phyloP scores from a whole-genome alignment of 2,113 vertebrate genomes.

The Leiothrix lutea region DNA sequence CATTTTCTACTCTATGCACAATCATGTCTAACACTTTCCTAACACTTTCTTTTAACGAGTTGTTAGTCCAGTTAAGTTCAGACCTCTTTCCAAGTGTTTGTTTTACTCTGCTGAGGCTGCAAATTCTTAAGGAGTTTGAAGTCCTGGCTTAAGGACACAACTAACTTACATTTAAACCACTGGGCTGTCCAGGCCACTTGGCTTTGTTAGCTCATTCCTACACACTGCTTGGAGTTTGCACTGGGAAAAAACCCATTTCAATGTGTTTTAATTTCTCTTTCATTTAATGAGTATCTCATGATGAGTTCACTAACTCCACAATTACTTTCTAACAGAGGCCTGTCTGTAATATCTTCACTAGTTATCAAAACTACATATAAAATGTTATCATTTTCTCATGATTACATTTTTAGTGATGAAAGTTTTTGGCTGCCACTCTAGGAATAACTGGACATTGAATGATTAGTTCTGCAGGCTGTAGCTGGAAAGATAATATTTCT shows the following conservation, averaged over 20 bases:
- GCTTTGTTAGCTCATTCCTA: neutral
- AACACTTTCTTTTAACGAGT: neutral
- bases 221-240: neutral
- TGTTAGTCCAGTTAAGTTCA: neutral
- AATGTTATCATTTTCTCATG: neutral
- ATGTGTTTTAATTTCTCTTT: neutral
- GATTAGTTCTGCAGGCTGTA: neutral
- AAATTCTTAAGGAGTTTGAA: neutral
- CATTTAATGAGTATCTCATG: neutral
- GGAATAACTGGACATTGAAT: neutral
- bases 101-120: neutral
- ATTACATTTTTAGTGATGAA: neutral
- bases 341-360: neutral
- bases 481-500: neutral
- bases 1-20: neutral
- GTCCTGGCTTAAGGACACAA: neutral
- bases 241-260: neutral
- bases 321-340: neutral
- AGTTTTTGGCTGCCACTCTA: neutral
- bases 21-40: neutral
- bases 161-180: neutral
- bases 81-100: neutral
- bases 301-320: neutral
- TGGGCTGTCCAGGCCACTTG: neutral
- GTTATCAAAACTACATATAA: neutral